Percentiles rank a stretch among this genome's conserved stretches.
Evolutionary conservation across 2,113 vertebrate genomes (phyloP).

Genomic region (Theropithecus gelada): DNA sequence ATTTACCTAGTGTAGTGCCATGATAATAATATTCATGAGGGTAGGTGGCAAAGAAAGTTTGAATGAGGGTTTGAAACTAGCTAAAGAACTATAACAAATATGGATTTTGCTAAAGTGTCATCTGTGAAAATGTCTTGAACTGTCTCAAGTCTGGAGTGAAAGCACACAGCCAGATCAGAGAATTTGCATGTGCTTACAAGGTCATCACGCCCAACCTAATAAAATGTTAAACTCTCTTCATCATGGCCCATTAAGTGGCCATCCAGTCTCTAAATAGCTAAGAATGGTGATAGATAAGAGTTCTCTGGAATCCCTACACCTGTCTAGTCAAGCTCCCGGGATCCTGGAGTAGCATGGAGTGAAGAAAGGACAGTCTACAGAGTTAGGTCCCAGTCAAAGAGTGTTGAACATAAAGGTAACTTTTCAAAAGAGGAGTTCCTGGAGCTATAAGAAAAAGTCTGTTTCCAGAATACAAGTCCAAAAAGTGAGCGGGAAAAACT

Average conservation of each 20-base stretch:
- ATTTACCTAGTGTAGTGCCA: background rate
- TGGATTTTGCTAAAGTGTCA: background rate
- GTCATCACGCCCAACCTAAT: background rate
- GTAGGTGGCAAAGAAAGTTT: background rate
- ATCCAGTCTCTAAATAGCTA: background rate
- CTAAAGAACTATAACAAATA: background rate
- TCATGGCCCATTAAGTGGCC: background rate
- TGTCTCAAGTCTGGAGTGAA: background rate
- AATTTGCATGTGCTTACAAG: background rate
- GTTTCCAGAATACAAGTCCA: background rate
- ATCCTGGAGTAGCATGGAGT: background rate
- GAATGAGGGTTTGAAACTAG: background rate
- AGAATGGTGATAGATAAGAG: rapidly evolving
- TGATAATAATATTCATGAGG: background rate
- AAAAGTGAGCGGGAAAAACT: background rate
- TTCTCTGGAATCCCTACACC: background rate
- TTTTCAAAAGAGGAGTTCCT: background rate
- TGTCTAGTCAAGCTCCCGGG: background rate
- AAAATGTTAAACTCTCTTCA: background rate
- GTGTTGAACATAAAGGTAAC: background rate
- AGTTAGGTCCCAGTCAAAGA: background rate
- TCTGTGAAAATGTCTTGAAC: background rate
- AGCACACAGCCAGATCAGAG: background rate
- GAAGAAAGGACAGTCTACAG: background rate
- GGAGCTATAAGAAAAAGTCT: background rate